Percentiles rank a stretch among this genome's conserved stretches.
These are phyloP conservation scores for Aleiodes leptofemur DNA, from an alignment of 2,888 invertebrate genomes.

Conservation along the genomic window DNA sequence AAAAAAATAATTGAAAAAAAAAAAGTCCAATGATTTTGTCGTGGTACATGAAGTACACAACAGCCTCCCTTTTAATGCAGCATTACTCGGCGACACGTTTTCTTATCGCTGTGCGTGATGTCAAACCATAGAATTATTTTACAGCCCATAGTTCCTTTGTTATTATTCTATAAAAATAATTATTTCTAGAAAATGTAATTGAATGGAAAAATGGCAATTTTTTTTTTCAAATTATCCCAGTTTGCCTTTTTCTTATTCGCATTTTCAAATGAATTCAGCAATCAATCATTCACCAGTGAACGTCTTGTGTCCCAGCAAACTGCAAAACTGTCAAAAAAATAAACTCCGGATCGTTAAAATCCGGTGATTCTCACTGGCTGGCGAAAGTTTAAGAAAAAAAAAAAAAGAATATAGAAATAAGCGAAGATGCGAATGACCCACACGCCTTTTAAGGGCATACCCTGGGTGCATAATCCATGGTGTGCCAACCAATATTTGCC, in stretches of 20 bases:
- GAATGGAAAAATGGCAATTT: neutral
- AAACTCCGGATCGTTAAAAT: too few relatives aligned
- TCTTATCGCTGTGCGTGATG: constrained; percentile 18
- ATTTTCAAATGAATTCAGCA: too few relatives aligned
- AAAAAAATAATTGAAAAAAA: neutral
- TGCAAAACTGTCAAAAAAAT: neutral
- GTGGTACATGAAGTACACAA: neutral
- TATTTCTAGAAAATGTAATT: neutral
- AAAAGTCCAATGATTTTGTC: neutral
- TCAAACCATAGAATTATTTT: constrained; percentile 10
- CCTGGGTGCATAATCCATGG: constrained; percentile 11
- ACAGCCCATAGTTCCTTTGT: constrained; percentile 7
- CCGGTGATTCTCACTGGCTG: constrained; percentile 1
- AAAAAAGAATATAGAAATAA: constrained; percentile 27
- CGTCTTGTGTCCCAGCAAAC: neutral
- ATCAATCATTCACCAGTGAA: too few relatives aligned
- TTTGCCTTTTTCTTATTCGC: neutral
- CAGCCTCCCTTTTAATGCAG: constrained; percentile 12
- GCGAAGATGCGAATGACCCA: constrained; percentile 28
- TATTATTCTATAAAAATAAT: neutral
- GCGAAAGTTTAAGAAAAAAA: constrained; percentile 11
- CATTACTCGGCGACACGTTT: constrained; percentile 4
- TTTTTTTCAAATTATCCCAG: neutral
- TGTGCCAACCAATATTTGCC: constrained; percentile 38
- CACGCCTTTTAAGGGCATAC: constrained; percentile 42